Evolutionary conservation across 1,140 invertebrate genomes (phyloP).

Genomic region (Trigoniulus corallinus): DNA sequence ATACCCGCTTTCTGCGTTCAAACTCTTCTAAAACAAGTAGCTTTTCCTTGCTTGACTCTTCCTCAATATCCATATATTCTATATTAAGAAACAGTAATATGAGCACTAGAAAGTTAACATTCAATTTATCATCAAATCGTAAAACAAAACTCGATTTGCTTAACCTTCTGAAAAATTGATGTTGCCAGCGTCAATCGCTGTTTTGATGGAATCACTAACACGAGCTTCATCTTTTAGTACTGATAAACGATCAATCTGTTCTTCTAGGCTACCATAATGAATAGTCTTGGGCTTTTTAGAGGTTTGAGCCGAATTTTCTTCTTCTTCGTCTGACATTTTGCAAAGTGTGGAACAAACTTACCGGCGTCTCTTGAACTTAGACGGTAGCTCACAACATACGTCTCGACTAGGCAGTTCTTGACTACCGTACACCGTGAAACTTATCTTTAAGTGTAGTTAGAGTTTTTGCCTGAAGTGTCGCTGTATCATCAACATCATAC

Average conservation of each 20-base stretch:
- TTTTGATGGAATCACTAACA: conserved; percentile 27
- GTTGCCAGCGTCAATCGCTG: conserved; percentile 32
- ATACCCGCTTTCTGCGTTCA: conserved; percentile 63
- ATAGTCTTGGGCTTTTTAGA: conserved; percentile 53
- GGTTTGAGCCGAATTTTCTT: conserved; percentile 41
- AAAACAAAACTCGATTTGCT: conserved; percentile 13
- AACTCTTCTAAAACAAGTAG: conserved; percentile 83
- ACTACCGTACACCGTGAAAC: too few species aligned
- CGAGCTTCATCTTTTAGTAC: conserved; percentile 14
- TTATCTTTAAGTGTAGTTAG: too few species aligned
- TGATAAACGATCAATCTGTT: conserved; percentile 43
- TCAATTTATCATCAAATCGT: conserved; percentile 1
- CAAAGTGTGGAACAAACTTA: too few species aligned
- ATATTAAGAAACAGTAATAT: conserved; percentile 10
- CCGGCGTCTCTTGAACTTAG: too few species aligned
- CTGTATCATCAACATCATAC: too few species aligned
- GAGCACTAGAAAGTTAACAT: not conserved
- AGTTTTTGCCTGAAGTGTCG: too few species aligned
- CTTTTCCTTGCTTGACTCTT: conserved; percentile 69
- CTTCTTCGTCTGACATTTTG: conserved; percentile 71
- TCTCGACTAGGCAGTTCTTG: too few species aligned
- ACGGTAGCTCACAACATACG: too few species aligned
- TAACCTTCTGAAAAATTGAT: conserved; percentile 53
- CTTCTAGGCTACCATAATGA: conserved; percentile 77
- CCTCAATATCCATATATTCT: conserved; percentile 84